Evolutionary conservation across 2,797 vertebrate species (phyloP).

Genomic region (Peromyscus melanophrys): DNA sequence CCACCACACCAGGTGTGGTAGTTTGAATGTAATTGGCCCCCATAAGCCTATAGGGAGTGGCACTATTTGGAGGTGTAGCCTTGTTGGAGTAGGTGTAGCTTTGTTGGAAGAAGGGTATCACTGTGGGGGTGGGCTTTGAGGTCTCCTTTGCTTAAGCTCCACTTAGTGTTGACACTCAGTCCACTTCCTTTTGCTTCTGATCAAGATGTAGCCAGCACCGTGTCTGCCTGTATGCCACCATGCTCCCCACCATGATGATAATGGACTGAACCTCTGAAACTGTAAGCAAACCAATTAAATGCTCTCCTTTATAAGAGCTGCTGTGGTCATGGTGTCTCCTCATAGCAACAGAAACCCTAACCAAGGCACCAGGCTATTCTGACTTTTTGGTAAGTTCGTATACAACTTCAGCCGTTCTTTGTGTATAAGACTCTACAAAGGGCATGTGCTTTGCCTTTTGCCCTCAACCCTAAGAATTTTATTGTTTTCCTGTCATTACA

Average conservation of each 20-base stretch:
- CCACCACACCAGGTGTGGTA: not conserved
- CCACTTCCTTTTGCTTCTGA: not conserved
- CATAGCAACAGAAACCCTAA: not conserved
- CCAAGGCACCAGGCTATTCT: not conserved
- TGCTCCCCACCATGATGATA: not conserved
- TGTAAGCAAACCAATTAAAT: not conserved
- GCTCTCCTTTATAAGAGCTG: not conserved
- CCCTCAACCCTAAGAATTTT: not conserved
- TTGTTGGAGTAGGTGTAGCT: not conserved
- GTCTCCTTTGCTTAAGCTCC: not conserved
- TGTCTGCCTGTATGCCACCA: not conserved
- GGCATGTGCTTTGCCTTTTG: not conserved
- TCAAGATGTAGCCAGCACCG: not conserved
- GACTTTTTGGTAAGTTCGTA: not conserved
- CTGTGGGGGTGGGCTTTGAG: not conserved
- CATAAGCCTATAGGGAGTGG: not conserved
- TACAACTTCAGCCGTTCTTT: not conserved
- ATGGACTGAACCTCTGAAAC: not conserved
- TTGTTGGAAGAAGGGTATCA: not conserved
- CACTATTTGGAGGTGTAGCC: not conserved
- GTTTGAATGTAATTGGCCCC: not conserved
- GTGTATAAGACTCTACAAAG: not conserved
- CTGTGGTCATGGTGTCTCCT: not conserved
- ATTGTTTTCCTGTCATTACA: not conserved
- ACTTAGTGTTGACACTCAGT: not conserved